Base-by-base conservation (phyloP, 2,797 vertebrate species). In the Arrhamphus sclerolepis region DNA sequence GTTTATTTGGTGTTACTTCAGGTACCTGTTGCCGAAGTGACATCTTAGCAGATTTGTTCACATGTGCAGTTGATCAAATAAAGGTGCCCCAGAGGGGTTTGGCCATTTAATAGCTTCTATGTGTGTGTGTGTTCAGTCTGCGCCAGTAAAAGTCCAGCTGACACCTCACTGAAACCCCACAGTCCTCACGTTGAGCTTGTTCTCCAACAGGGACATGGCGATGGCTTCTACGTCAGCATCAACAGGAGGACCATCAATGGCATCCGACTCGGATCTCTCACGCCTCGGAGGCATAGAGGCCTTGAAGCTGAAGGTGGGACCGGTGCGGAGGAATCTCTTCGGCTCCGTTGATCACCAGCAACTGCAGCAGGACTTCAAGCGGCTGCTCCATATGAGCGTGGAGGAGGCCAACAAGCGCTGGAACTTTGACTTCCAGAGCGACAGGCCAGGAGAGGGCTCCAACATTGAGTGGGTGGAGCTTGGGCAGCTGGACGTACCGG, bases 381-480 rank as follows among this genome's bases (percentile, higher is more conserved):
- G 59, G 24, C 70, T 93, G 41, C 72, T 95, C 3, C n/a, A 14
- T 53, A 81, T 76, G 71, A 85, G 60, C 0, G 0, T 90, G 31
- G 87, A 94, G 64, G 62, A 50, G 21, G 91, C 93, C 60, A 92
- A 85, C 56, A 85, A 90, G 46, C 91, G 92, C 51, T 93, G 92
- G 93, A 93, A 91, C 87, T 95, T 93, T 0, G 88, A 94, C 79
- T 96, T 95, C 68, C 82, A 84, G 44, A 66, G 1, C 0, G 88
- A 93, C 16, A 11, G 0, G 1, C 93, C 89, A 0, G 41, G 22
- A 0, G 56, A 87, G 1, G 92, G 87, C 17, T 34, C 83, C 1
- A 22, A 56, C 2, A 29, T 94, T 0, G 72, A 93, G 63, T 95
- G 94, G 94, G 92, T 94, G 84, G 85, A 86, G 81, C 67, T 95